Evolutionary conservation across 1,140 invertebrate genomes (phyloP).

Genomic region (Homalodisca vitripennis): DNA sequence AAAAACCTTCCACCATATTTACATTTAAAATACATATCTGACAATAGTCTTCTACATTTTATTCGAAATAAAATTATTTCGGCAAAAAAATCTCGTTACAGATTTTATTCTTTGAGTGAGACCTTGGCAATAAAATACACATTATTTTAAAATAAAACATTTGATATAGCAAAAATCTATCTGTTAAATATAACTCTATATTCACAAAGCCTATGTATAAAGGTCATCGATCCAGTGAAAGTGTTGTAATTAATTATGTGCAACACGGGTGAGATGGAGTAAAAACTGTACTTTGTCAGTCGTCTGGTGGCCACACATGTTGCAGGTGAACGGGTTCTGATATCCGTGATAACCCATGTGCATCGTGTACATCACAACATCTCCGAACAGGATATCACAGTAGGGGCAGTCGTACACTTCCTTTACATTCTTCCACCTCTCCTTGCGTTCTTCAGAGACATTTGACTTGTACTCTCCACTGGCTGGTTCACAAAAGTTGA

Average conservation of each 20-base stretch:
- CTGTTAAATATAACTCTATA: no score
- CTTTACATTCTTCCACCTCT: conserved; percentile 14
- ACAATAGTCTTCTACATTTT: no score
- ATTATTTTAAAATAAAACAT: no score
- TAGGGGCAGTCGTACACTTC: conserved; percentile 70
- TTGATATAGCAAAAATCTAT: no score
- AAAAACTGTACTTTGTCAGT: conserved; percentile 86
- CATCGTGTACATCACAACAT: conserved; percentile 88
- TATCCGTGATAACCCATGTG: conserved; percentile 96
- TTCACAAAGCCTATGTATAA: no score
- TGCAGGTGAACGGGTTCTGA: conserved; percentile 90
- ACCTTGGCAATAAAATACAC: no score
- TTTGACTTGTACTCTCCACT: conserved; percentile 18
- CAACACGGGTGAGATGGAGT: conserved; percentile 81
- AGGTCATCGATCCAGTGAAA: no score
- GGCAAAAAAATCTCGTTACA: no score
- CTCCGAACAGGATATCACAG: conserved; percentile 89
- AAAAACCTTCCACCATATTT: no score
- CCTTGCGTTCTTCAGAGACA: conserved; percentile 17
- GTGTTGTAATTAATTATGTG: conserved; percentile 56
- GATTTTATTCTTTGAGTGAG: no score
- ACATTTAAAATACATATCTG: no score
- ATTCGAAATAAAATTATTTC: no score
- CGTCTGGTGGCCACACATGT: conserved; percentile 85
- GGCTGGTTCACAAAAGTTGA: conserved; percentile 26